Base-by-base conservation (phyloP, 1,140 invertebrate species). In the Paralvinella palmiformis region DNA sequence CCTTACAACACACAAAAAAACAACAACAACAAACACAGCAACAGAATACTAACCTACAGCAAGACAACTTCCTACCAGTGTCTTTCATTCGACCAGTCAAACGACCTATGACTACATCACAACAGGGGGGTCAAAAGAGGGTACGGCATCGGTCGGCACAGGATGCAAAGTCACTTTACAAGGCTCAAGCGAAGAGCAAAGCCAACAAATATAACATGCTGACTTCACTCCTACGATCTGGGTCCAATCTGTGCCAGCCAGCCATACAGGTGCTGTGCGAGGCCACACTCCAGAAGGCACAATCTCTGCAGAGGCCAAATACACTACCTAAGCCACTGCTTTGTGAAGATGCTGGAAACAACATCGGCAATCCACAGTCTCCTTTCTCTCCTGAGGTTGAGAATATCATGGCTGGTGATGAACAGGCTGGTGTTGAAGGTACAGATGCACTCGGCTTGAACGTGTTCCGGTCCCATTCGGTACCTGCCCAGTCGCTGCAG, bases 11-110 rank as follows among this genome's bases (percentile, higher is more conserved):
- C n/a, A n/a, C n/a, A n/a, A n/a, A n/a, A n/a, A n/a, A n/a, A n/a
- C n/a, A n/a, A n/a, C n/a, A n/a, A n/a, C n/a, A n/a, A n/a, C n/a
- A n/a, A n/a, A n/a, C n/a, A n/a, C n/a, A n/a, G n/a, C n/a, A n/a
- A n/a, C n/a, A n/a, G n/a, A n/a, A n/a, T n/a, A n/a, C n/a, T n/a
- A n/a, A n/a, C n/a, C n/a, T n/a, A n/a, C n/a, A n/a, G n/a, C n/a
- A n/a, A n/a, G n/a, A n/a, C n/a, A n/a, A 33, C 1, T 57, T 57
- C 20, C 27, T 32, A 13, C 55, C 55, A 20, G 55, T 36, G 55
- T 57, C 55, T 3, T 32, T 27, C n/a, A 57, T 57, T 57, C 27
- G 33, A 33, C 55, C 55, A 13, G 55, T 57, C 27, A 57, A 57
- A 20, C 55, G 55, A 57, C 20, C 1, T 20, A 52, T 10, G 24